A percentile compares a stretch with the other conserved stretches of the same genome.
These are phyloP conservation scores for Botrylloides violaceus DNA, from an alignment of 23 tunicate genomes.

Conservation along the genomic window DNA sequence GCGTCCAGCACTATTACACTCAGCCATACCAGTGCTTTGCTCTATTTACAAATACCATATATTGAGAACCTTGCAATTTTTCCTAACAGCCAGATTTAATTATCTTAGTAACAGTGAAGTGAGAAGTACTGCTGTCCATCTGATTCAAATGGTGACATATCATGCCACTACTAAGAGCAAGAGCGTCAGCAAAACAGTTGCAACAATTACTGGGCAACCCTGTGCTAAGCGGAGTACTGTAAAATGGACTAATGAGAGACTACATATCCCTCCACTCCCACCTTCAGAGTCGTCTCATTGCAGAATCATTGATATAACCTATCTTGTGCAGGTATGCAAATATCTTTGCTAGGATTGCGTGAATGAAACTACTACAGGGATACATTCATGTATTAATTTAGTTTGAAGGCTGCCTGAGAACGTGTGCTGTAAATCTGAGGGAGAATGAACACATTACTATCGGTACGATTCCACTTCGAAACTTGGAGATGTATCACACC, in stretches of 20 bases:
- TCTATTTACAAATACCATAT: background rate
- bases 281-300: conserved; percentile 38
- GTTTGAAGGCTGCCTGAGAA: conserved; percentile 13
- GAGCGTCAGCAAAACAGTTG: conserved; percentile 1
- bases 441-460: conserved; percentile 4
- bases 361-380: too few relatives aligned
- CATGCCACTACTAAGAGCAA: conserved; percentile 26
- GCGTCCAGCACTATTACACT: too few relatives aligned
- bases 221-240: conserved; percentile 1
- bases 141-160: conserved; percentile 36
- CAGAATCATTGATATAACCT: conserved; percentile 47
- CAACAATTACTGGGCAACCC: conserved; percentile 1
- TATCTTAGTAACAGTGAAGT: conserved; percentile 9
- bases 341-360: background rate
- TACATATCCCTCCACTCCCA: conserved; percentile 34
- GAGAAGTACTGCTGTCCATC: conserved; percentile 2
- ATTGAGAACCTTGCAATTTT: too few relatives aligned
- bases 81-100: background rate
- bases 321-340: conserved; percentile 25
- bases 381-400: background rate
- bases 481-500: background rate
- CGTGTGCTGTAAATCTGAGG: conserved; percentile 10
- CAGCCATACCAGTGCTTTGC: too few relatives aligned
- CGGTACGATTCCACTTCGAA: conserved; percentile 21
- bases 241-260: conserved; percentile 26